A percentile compares a stretch with the other conserved stretches of the same genome.
phyloP scores from a whole-genome alignment of 2,888 invertebrate species.

The Lutraria lutraria region DNA sequence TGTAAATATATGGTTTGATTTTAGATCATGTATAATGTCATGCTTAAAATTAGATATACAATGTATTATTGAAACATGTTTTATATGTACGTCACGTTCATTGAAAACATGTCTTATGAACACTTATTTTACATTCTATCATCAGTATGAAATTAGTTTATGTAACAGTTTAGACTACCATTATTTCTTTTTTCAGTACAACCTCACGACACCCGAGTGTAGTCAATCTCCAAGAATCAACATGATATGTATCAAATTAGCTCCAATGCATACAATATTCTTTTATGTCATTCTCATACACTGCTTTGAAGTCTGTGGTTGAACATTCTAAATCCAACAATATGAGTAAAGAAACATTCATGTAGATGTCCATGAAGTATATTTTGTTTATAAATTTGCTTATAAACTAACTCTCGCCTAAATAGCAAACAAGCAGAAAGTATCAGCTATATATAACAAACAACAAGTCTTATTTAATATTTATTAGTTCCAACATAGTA shows the following conservation, averaged over 20 bases:
- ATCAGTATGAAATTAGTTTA: not conserved
- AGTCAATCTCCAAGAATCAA: no score
- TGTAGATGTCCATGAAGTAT: not conserved
- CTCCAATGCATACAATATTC: no score
- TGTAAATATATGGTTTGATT: not conserved
- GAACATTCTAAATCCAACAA: no score
- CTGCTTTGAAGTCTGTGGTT: no score
- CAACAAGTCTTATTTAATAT: not conserved
- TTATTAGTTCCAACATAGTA: constrained; percentile 36
- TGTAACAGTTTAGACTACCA: not conserved
- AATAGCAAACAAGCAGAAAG: not conserved
- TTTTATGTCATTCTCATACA: no score
- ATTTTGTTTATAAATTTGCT: not conserved
- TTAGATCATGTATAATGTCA: not conserved
- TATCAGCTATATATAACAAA: not conserved
- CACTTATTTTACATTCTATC: not conserved
- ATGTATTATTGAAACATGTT: not conserved
- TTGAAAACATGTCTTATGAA: not conserved
- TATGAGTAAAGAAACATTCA: no score
- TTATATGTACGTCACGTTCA: not conserved
- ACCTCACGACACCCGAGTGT: no score
- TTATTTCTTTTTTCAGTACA: not conserved
- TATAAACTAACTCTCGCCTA: not conserved
- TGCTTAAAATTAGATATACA: no score
- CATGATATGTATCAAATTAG: no score